Percentiles rank a stretch among this genome's conserved stretches.
These are phyloP conservation scores for Laspeyria flexula DNA, from an alignment of 2,888 invertebrate genomes.

Conservation along the genomic window DNA sequence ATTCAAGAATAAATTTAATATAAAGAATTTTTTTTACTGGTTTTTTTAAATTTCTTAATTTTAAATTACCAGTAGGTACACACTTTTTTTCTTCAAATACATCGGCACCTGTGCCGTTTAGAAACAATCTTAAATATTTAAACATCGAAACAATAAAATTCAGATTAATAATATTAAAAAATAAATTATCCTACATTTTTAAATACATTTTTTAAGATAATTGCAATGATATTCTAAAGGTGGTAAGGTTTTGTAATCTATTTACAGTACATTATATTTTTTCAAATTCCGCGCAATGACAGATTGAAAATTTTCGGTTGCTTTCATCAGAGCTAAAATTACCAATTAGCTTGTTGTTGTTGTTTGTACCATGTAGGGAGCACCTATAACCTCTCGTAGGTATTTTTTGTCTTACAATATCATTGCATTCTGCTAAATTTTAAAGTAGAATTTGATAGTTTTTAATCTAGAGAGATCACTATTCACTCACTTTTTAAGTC, in stretches of 20 bases:
- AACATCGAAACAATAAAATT: constrained; percentile 6
- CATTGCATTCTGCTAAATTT: constrained; percentile 1
- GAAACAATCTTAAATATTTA: constrained; percentile 14
- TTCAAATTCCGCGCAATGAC: too few species aligned
- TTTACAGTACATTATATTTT: too few species aligned
- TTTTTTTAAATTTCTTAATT: constrained; percentile 12
- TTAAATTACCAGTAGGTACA: constrained; percentile 12
- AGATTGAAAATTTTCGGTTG: too few species aligned
- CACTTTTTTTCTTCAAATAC: background rate
- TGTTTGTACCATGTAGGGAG: too few species aligned
- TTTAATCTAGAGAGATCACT: constrained; percentile 63
- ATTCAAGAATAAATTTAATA: constrained; percentile 16
- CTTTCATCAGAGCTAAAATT: too few species aligned
- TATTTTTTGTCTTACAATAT: too few species aligned
- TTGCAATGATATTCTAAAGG: background rate
- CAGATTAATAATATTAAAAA: constrained; percentile 12
- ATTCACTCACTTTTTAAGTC: constrained; percentile 66
- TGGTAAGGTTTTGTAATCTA: background rate
- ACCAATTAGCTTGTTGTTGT: too few species aligned
- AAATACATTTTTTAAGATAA: background rate
- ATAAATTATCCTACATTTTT: constrained; percentile 11
- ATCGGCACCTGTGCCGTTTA: constrained; percentile 3
- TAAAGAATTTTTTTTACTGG: too few species aligned
- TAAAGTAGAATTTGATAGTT: constrained; percentile 17
- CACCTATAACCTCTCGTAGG: too few species aligned